Evolutionary conservation across 2,888 invertebrate species (phyloP).

Genomic region (Aphidius colemani): DNA sequence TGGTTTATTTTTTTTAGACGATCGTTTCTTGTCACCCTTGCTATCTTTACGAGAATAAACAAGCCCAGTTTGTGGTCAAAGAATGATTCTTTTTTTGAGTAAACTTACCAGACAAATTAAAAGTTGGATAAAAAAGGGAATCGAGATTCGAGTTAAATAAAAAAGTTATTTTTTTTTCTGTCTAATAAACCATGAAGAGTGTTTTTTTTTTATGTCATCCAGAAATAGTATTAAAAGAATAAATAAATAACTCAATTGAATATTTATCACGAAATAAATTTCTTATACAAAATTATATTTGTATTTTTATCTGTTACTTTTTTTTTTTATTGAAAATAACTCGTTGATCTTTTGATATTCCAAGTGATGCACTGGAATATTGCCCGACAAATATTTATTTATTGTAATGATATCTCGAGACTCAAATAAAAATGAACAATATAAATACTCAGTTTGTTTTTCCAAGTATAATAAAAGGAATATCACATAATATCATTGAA

Average conservation of each 20-base stretch:
- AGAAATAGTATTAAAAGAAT: neutral
- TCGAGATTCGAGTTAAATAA: neutral
- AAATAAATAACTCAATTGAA: neutral
- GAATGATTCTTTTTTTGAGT: constrained; percentile 32
- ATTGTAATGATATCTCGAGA: constrained; percentile 23
- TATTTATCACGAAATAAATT: neutral
- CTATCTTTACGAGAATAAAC: constrained; percentile 43
- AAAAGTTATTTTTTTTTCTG: neutral
- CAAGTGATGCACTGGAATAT: constrained; percentile 7
- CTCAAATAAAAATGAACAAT: constrained; percentile 14
- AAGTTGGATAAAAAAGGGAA: constrained; percentile 37
- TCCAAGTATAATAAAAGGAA: no score
- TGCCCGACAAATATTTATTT: constrained; percentile 25
- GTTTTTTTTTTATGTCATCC: constrained; percentile 1
- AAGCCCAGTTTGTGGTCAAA: constrained; percentile 36
- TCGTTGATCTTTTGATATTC: constrained; percentile 26
- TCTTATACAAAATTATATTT: neutral
- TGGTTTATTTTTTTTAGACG: neutral
- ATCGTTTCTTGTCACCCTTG: constrained; percentile 17
- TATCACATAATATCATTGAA: no score
- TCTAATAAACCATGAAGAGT: neutral
- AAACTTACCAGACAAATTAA: constrained; percentile 53
- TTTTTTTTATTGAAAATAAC: constrained; percentile 20
- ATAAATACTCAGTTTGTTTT: constrained; percentile 7
- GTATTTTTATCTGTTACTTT: constrained; percentile 22